Evolutionary conservation across 2,797 vertebrate species (phyloP).

Genomic region (Scarus forsteni): DNA sequence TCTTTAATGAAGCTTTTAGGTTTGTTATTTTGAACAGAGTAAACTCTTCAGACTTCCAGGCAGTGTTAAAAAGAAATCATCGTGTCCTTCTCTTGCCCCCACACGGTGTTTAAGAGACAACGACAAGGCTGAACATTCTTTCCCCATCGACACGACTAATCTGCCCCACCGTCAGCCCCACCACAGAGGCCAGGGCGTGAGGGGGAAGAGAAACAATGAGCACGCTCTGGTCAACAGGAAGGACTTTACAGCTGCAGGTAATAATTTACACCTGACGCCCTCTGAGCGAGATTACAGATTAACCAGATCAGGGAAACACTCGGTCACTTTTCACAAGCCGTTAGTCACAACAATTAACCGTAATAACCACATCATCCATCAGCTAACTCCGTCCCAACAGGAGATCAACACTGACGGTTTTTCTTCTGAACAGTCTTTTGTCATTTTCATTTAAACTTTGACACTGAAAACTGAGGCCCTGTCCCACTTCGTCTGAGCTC

Average conservation of each 20-base stretch:
- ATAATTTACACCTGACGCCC: conserved; percentile 61
- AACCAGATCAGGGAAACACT: conserved; percentile 43
- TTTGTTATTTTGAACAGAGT: too few species aligned
- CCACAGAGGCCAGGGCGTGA: conserved; percentile 35
- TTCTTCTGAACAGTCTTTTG: too few species aligned
- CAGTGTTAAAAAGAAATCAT: background rate
- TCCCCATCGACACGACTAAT: conserved; percentile 74
- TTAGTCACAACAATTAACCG: too few species aligned
- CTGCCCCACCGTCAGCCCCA: conserved; percentile 65
- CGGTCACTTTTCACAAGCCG: conserved; percentile 14
- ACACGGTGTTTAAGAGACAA: conserved; percentile 71
- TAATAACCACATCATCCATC: too few species aligned
- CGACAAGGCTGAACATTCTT: conserved; percentile 73
- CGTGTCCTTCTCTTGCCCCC: conserved; percentile 25
- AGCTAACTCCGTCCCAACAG: too few species aligned
- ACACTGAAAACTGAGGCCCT: too few species aligned
- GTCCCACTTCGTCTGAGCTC: too few species aligned
- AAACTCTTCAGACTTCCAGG: background rate
- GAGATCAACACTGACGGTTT: too few species aligned
- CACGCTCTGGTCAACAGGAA: too few species aligned
- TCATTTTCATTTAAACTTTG: too few species aligned
- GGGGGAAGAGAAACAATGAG: too few species aligned
- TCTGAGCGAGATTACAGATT: conserved; percentile 67
- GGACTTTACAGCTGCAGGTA: conserved; percentile 37
- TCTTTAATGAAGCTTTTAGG: too few species aligned